Percentiles rank a stretch among this genome's conserved stretches.
Evolutionary conservation across 2,888 invertebrate species (phyloP).

Genomic region (Eucera pruinosa): DNA sequence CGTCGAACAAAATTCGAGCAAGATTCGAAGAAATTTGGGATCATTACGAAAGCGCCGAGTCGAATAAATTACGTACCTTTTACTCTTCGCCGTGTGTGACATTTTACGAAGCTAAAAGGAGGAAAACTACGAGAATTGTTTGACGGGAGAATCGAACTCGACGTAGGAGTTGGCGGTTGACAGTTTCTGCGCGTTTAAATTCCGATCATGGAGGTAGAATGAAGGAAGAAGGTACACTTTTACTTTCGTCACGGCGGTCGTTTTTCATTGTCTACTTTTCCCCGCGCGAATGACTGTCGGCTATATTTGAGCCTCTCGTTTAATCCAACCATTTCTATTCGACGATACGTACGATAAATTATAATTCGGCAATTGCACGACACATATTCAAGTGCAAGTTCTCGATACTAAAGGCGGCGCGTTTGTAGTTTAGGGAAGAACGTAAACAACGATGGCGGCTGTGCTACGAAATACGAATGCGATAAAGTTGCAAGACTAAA

Average conservation of each 20-base stretch:
- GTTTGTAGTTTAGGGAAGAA: neutral
- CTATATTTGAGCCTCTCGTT: neutral
- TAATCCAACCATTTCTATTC: neutral
- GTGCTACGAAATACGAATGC: neutral
- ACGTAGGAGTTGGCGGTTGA: neutral
- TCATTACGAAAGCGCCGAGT: neutral
- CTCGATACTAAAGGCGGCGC: neutral
- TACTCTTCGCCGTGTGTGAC: neutral
- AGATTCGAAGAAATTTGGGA: neutral
- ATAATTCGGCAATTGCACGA: neutral
- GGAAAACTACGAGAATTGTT: neutral
- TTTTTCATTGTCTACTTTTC: neutral
- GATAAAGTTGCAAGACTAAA: neutral
- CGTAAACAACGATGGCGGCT: neutral
- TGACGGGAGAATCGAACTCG: no score
- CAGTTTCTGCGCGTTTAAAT: conserved; percentile 31
- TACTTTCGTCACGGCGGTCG: neutral
- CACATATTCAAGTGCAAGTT: neutral
- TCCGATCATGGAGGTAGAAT: conserved; percentile 2
- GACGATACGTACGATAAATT: neutral
- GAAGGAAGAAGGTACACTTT: neutral
- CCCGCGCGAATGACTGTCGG: neutral
- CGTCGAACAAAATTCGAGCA: neutral
- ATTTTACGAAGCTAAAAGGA: conserved; percentile 15
- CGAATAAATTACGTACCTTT: conserved; percentile 14